Percentiles rank a stretch among this genome's conserved stretches.
phyloP scores from a whole-genome alignment of 2,797 vertebrate genomes.

The Bovichtus diacanthus region DNA sequence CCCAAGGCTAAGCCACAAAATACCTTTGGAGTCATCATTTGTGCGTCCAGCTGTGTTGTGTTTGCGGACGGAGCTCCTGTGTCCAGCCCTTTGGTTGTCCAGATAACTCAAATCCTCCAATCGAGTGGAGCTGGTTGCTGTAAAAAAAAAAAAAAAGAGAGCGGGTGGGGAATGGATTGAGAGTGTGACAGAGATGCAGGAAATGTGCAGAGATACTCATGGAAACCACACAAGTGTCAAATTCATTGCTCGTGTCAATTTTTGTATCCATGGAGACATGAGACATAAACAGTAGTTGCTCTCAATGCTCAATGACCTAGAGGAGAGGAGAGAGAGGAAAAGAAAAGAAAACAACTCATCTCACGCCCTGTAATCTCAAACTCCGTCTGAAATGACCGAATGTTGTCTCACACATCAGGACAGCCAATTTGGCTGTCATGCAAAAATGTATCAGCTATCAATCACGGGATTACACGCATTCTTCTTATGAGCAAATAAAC shows the following conservation, averaged over 20 bases:
- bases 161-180: conserved; percentile 28
- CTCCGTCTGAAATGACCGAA: conserved; percentile 48
- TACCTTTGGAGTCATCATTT: conserved; percentile 93
- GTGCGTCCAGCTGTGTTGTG: conserved; percentile 90
- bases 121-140: conserved; percentile 96
- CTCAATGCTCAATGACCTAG: conserved; percentile 61
- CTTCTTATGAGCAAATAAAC: conserved; percentile 30
- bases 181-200: conserved; percentile 45
- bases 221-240: conserved; percentile 58
- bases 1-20: conserved; percentile 3
- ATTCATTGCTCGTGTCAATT: conserved; percentile 56
- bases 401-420: conserved; percentile 53
- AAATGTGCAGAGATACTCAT: conserved; percentile 52
- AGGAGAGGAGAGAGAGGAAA: conserved; percentile 29
- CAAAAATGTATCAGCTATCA: conserved; percentile 44
- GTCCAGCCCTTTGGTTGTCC: conserved; percentile 92
- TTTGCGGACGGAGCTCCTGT: conserved; percentile 91
- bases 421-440: conserved; percentile 35
- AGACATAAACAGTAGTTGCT: conserved; percentile 58
- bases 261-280: conserved; percentile 74
- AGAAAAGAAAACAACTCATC: conserved; percentile 35
- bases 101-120: conserved; percentile 95
- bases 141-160: conserved; percentile 41
- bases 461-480: conserved; percentile 12
- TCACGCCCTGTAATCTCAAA: conserved; percentile 20